phyloP scores from a whole-genome alignment of 2,888 invertebrate genomes.

The Acanthosepion pharaonis region DNA sequence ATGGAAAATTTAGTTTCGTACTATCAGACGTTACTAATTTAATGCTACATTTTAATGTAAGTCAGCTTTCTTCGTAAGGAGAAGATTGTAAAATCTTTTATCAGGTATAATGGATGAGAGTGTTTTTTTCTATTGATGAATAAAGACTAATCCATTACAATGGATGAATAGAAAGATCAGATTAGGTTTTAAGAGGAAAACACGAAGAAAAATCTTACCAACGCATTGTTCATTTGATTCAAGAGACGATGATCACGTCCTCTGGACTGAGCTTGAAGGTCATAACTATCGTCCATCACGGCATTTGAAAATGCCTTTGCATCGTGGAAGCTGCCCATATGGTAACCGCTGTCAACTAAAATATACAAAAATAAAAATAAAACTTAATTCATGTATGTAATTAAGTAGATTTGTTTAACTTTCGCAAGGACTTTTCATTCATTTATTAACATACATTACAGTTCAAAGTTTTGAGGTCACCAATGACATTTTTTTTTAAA shows the following conservation, averaged over 20 bases:
- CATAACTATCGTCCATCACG: constrained; percentile 40
- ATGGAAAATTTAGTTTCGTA: too few relatives aligned
- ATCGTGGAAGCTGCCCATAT: neutral
- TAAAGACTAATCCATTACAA: constrained; percentile 13
- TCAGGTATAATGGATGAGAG: neutral
- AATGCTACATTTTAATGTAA: too few relatives aligned
- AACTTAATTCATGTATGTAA: neutral
- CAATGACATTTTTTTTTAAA: too few relatives aligned
- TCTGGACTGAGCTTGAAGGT: constrained; percentile 42
- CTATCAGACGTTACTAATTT: too few relatives aligned
- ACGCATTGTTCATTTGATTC: constrained; percentile 41
- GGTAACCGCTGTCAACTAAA: neutral
- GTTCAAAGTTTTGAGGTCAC: too few relatives aligned
- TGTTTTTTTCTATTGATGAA: neutral
- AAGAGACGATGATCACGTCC: constrained; percentile 43
- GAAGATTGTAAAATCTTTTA: neutral
- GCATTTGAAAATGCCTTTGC: constrained; percentile 20
- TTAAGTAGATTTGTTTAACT: too few relatives aligned
- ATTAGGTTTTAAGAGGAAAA: neutral
- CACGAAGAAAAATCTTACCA: neutral
- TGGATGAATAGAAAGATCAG: neutral
- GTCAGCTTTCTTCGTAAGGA: neutral
- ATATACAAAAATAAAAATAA: neutral
- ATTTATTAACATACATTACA: too few relatives aligned
- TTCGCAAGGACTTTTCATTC: too few relatives aligned